Evolutionary conservation across 1,140 invertebrate genomes (phyloP), one percentile per base, ranked within the genome.

Genomic region (Zaprionus africanus): DNA sequence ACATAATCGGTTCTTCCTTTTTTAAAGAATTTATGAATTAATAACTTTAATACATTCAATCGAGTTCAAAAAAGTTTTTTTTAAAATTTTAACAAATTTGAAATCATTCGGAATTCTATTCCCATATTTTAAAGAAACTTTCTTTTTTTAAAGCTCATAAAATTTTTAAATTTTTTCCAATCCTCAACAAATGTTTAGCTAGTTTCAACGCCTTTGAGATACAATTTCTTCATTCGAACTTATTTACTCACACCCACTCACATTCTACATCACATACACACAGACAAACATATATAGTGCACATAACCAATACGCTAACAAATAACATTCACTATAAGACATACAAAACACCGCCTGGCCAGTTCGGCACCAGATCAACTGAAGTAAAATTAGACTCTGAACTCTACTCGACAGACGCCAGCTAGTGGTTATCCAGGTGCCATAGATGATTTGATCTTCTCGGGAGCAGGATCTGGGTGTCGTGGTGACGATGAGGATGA

Each of bases 401-500:
- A 88, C 57, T 90, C 81, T 88, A 90, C 85, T 88, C 85, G 79
- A 81, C 92, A 97, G 97, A 97, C 97, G n/a, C 96, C 97, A 12
- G 95, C 97, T 6, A 97, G 96, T 19, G 96, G 96, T 4, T 96
- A 95, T 84, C 95, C 96, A 1, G 96, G 96, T 5, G 95, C 96
- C 2, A 94, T 96, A 81, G 97, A 98, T 83, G 97, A 98, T 86
- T 93, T 98, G 31, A 96, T 98, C 66, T 98, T 97, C 92, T 98
- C 97, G 5, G 97, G 97, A 19, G 97, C 97, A 6, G 97, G 97
- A 12, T 97, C 97, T 15, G 97, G 97, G 0, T 98, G 97, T 91
- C 95, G 96, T 34, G 96, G 96, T 72, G 97, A 97, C 85, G 97
- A 97, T 88, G 97, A 98, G 91, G 96, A 97, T 80, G 96, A 97